These are phyloP conservation scores for Chaetorhynchus papuensis DNA, from an alignment of 2,113 vertebrate genomes.

Conservation along the genomic window DNA sequence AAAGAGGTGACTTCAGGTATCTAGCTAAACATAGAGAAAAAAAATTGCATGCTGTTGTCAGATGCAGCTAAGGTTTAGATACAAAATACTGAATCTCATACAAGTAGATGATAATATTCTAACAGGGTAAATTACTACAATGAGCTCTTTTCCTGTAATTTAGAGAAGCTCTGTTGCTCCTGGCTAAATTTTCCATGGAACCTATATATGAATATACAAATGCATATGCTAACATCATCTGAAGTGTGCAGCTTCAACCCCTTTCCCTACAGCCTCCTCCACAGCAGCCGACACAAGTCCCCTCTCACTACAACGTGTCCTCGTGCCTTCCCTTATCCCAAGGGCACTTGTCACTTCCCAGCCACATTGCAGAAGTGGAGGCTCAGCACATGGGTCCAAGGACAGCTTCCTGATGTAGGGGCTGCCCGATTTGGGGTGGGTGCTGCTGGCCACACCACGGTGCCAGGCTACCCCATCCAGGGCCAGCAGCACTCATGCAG, in stretches of 20 bases:
- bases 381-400: accelerated
- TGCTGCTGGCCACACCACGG: accelerated
- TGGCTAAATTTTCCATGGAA: background rate
- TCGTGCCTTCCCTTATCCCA: accelerated
- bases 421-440: background rate
- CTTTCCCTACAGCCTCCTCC: background rate
- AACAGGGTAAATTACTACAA: background rate
- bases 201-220: accelerated
- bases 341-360: background rate
- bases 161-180: background rate
- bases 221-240: background rate
- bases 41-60: background rate
- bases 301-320: accelerated
- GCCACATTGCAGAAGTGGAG: accelerated
- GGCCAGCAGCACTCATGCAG: background rate
- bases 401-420: accelerated
- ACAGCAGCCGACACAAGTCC: background rate
- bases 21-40: background rate
- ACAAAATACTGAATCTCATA: background rate
- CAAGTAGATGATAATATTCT: background rate
- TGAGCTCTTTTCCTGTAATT: background rate
- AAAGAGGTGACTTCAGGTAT: background rate
- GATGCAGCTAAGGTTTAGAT: background rate
- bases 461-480: too few species aligned
- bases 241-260: background rate